Base-by-base conservation (phyloP, 2,797 vertebrate species). In the Momotus momota region DNA sequence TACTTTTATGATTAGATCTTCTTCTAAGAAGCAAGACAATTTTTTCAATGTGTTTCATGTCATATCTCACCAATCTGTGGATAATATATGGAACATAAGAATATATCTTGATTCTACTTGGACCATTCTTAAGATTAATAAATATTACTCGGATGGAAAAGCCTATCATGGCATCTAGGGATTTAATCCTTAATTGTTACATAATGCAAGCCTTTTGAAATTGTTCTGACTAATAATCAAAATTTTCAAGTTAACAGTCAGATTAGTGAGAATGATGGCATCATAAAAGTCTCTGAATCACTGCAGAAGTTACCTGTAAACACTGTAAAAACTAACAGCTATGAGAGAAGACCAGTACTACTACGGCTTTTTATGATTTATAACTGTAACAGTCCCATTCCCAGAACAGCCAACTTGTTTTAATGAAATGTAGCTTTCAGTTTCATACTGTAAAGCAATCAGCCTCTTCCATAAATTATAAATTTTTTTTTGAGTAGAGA, bases 391-490 rank as follows among this genome's bases (percentile, higher is more conserved):
- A 58, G 46, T 49, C 35, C 57, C 21, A 23, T 72, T 92, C 84
- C 64, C 79, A 91, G 49, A 78, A 21, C 19, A 83, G 55, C n/a
- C 72, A 78, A 29, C 81, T 81, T 69, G n/a, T 86, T 92, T 78
- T 40, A 83, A 54, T 89, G 81, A 92, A 95, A 83, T 66, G 79
- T 74, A 58, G 86, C 57, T 83, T 87, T 83, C 67, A 54, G 79
- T 61, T 81, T 95, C 91, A 86, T 94, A n/a, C 79, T 92, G 88
- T 65, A 92, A 94, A 96, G n/a, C 81, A 74, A 96, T 92, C 81
- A 83, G 26, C 40, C 43, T 90, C 46, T 62, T 71, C 84, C 91
- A 81, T 86, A 96, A 92, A 93, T 92, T 61, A 74, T 14, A 16
- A 2, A 0, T n/a, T 73, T 84, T 83, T 83, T 82, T 78, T 86